A percentile compares a stretch with the other conserved stretches of the same genome.
phyloP scores from a whole-genome alignment of 2,888 invertebrate genomes.

The Baronia brevicornis region DNA sequence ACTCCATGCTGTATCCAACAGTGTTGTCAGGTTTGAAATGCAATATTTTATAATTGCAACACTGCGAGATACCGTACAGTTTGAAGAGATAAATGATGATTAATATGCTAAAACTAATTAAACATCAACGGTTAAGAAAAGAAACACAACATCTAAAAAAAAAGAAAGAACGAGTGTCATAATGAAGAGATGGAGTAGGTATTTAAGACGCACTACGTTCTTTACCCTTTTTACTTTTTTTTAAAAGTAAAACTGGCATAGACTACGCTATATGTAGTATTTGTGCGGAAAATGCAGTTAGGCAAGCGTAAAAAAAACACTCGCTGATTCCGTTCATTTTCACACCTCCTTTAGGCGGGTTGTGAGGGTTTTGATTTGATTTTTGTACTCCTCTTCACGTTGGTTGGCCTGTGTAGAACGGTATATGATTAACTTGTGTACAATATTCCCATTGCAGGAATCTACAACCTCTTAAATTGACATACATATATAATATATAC shows the following conservation, averaged over 20 bases:
- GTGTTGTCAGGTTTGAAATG: constrained; percentile 23
- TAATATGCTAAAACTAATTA: constrained; percentile 22
- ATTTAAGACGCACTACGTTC: constrained; percentile 42
- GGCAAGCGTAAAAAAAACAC: constrained; percentile 61
- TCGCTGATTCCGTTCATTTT: constrained; percentile 46
- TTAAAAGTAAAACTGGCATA: constrained; percentile 35
- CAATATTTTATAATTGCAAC: constrained; percentile 20
- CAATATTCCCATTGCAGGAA: too few species aligned
- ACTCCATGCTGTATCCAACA: constrained; percentile 53
- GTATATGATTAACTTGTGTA: constrained; percentile 39
- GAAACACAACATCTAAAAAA: constrained; percentile 46
- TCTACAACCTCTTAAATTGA: constrained; percentile 4
- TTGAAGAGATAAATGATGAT: constrained; percentile 19
- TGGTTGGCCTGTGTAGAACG: constrained; percentile 91
- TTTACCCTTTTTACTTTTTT: constrained; percentile 26
- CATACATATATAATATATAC: not conserved
- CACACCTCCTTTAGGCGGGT: constrained; percentile 99
- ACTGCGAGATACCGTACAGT: constrained; percentile 34
- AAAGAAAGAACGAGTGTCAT: constrained; percentile 27
- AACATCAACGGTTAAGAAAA: constrained; percentile 26
- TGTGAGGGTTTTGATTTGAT: constrained; percentile 99
- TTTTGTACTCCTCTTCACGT: constrained; percentile 99
- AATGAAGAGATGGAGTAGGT: constrained; percentile 37
- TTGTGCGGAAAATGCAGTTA: constrained; percentile 61
- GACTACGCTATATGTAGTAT: constrained; percentile 35